Evolutionary conservation across 2,797 vertebrate genomes (phyloP).

Genomic region (Arrhamphus sclerolepis): DNA sequence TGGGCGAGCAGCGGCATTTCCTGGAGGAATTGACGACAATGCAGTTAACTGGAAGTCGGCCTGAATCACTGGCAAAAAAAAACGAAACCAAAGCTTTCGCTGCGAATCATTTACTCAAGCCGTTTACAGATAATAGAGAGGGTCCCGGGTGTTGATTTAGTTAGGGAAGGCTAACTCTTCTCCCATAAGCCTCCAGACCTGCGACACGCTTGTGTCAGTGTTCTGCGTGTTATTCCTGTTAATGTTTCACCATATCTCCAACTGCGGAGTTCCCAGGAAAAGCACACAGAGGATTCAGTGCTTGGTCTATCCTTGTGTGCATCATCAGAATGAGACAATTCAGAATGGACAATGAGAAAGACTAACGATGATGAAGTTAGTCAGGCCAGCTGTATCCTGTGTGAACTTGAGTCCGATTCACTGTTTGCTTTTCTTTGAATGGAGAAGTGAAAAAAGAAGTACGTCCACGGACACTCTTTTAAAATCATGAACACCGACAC

Average conservation of each 20-base stretch:
- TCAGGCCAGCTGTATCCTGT: constrained; percentile 36
- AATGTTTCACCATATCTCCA: constrained; percentile 13
- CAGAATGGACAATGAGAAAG: background rate
- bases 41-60: constrained; percentile 41
- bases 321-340: background rate
- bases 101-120: background rate
- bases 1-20: constrained; percentile 32
- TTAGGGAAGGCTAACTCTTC: too few species aligned
- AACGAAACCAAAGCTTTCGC: background rate
- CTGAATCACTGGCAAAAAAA: constrained; percentile 23
- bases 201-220: too few species aligned
- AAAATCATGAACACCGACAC: background rate
- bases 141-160: too few species aligned
- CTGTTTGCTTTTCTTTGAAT: constrained; percentile 12
- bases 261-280: too few species aligned
- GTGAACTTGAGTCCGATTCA: background rate
- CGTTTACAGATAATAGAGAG: background rate
- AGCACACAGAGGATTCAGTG: too few species aligned
- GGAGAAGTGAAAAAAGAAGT: constrained; percentile 29
- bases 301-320: background rate
- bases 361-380: background rate
- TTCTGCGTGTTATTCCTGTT: background rate
- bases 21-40: constrained; percentile 31
- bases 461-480: background rate
- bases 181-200: too few species aligned